A percentile compares a stretch with the other conserved stretches of the same genome.
Evolutionary conservation across 53 echinoderm and acorn worm species (phyloP).

Genomic region (Astropecten irregularis): DNA sequence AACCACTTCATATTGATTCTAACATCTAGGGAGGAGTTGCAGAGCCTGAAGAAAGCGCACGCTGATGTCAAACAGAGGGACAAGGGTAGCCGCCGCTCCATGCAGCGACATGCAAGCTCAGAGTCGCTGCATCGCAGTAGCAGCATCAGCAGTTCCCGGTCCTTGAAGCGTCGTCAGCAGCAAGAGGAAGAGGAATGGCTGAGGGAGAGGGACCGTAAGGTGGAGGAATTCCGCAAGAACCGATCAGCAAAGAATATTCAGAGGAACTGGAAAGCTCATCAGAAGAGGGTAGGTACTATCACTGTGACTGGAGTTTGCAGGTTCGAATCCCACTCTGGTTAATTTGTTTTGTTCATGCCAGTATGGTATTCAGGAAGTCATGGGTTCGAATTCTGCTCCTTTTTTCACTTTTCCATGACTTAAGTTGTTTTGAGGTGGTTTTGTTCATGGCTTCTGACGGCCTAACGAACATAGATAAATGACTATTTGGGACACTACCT

Average conservation of each 20-base stretch:
- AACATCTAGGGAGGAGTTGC: constrained; percentile 77
- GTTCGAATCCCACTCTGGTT: too few relatives aligned
- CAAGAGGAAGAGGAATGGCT: constrained; percentile 82
- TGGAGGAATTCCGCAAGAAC: constrained; percentile 85
- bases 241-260: constrained; percentile 88
- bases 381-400: neutral
- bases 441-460: too few relatives aligned
- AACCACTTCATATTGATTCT: too few relatives aligned
- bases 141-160: constrained; percentile 37
- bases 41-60: constrained; percentile 60
- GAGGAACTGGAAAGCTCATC: constrained; percentile 88
- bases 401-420: too few relatives aligned
- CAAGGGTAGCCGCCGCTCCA: constrained; percentile 41
- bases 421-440: too few relatives aligned
- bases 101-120: constrained; percentile 72
- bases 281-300: constrained; percentile 69
- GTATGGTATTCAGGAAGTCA: neutral
- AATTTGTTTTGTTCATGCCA: too few relatives aligned
- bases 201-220: constrained; percentile 78
- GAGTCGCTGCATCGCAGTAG: constrained; percentile 70
- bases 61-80: constrained; percentile 35
- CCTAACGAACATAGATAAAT: too few relatives aligned
- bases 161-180: constrained; percentile 58
- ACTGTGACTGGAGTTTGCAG: too few relatives aligned
- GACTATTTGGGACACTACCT: too few relatives aligned